A percentile compares a stretch with the other conserved stretches of the same genome.
Evolutionary conservation across 2,888 invertebrate species (phyloP).

Genomic region (Sturmia bella): DNA sequence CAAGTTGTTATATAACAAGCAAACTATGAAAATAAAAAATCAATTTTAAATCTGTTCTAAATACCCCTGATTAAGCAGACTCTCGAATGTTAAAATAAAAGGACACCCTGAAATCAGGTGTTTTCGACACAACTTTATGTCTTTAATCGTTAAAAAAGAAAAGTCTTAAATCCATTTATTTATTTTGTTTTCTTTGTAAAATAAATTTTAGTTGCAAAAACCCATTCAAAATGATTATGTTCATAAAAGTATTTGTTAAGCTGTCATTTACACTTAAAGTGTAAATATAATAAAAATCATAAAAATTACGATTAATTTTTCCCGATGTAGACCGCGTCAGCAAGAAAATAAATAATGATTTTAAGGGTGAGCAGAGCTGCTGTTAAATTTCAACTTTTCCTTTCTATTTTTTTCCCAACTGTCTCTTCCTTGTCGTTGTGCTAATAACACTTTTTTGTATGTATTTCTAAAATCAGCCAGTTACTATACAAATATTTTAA

Average conservation of each 20-base stretch:
- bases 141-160: conserved; percentile 53
- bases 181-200: conserved; percentile 18
- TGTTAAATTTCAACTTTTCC: not conserved
- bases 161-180: conserved; percentile 27
- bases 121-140: conserved; percentile 43
- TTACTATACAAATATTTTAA: conserved; percentile 64
- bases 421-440: conserved; percentile 37
- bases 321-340: conserved; percentile 4
- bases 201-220: conserved; percentile 42
- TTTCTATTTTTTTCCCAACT: conserved; percentile 1
- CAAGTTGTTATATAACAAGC: too few species aligned
- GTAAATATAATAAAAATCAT: conserved; percentile 78
- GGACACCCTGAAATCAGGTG: conserved; percentile 54
- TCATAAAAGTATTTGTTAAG: conserved; percentile 72
- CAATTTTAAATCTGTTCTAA: not conserved
- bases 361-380: conserved; percentile 36
- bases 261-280: conserved; percentile 72
- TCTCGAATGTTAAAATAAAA: too few species aligned
- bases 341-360: not conserved
- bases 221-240: conserved; percentile 71
- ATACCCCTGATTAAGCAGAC: not conserved
- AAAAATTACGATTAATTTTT: conserved; percentile 73
- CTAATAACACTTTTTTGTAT: conserved; percentile 69
- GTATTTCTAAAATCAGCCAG: conserved; percentile 16
- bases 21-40: too few species aligned